Base-by-base conservation (phyloP, 2,797 vertebrate genomes). In the Etheostoma perlongum region DNA sequence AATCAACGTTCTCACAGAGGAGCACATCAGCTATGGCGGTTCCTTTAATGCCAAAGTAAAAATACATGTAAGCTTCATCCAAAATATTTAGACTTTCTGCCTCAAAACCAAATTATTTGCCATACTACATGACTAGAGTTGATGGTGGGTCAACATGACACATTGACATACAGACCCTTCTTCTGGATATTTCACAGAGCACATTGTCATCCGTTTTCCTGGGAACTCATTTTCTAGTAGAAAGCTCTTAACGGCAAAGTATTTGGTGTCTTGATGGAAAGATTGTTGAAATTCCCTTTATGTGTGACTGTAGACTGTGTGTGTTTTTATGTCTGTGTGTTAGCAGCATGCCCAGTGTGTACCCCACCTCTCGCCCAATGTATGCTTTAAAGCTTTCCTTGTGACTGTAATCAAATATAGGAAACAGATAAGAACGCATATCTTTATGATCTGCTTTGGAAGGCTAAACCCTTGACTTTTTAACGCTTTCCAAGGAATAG, bases 401-500 rank as follows among this genome's bases (percentile, higher is more conserved):
- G 2, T 23, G 5, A 1, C 6, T 49, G 12, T 47, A 47, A 33
- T 73, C 18, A 67, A 59, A 70, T 21, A 60, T 16, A 40, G 19
- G 4, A 51, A 66, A 71, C 0, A 0, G 25, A 58, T 58, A 52
- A 16, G 16, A 61, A 70, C 75, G 55, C 16, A 14, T 12, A 2
- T 52, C 44, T 30, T 62, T 36, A 42, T 44, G n/a, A 80, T 49
- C 13, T 13, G n/a, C 21, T 70, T 68, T 62, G 10, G 10, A 59
- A 75, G 23, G 15, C 36, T 21, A 47, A 78, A 61, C 1, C 16
- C n/a, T 49, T 1, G 25, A 79, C 42, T 59, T 66, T 62, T 25
- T 60, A 76, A 47, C 13, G 19, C 11, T 21, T 75, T 55, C 16
- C 4, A 18, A 10, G 27, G 18, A 67, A 79, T 76, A 51, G 18